These are phyloP conservation scores for Anas platyrhynchos DNA, from an alignment of 2,113 vertebrate species.

Conservation along the genomic window DNA sequence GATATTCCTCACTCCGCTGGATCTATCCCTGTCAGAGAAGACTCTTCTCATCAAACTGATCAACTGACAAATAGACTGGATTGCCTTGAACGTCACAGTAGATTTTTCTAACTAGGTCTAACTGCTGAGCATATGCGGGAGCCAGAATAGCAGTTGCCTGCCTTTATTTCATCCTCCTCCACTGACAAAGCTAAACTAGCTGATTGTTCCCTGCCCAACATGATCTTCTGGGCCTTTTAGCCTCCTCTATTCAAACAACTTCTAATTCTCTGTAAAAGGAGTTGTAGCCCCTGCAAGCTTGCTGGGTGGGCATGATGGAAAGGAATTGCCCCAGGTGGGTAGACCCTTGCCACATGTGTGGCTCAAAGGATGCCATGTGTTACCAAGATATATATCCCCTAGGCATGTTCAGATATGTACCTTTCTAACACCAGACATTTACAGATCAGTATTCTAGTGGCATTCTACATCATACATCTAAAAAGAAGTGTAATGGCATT, in stretches of 20 bases:
- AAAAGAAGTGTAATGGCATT: neutral
- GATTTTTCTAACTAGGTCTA: constrained; percentile 71
- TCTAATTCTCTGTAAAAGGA: neutral
- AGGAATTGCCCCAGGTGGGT: neutral
- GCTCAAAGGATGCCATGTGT: neutral
- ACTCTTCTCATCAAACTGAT: neutral
- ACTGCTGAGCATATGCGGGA: constrained; percentile 63
- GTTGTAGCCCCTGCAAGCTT: neutral
- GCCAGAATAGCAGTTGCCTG: constrained; percentile 65
- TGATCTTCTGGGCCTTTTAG: constrained; percentile 19
- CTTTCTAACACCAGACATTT: neutral
- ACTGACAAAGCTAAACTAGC: constrained; percentile 45
- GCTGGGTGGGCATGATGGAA: neutral
- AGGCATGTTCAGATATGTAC: neutral
- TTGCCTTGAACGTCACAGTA: constrained; percentile 53
- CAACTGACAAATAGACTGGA: constrained; percentile 49
- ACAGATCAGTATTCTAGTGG: neutral
- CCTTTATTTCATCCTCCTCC: constrained; percentile 65
- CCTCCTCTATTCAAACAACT: neutral
- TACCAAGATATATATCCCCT: neutral
- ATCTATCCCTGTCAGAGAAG: neutral
- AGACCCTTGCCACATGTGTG: neutral
- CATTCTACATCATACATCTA: neutral
- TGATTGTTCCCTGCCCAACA: constrained; percentile 4
- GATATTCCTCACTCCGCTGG: neutral